phyloP scores from a whole-genome alignment of 2,113 vertebrate genomes.

The Semnornis frantzii region DNA sequence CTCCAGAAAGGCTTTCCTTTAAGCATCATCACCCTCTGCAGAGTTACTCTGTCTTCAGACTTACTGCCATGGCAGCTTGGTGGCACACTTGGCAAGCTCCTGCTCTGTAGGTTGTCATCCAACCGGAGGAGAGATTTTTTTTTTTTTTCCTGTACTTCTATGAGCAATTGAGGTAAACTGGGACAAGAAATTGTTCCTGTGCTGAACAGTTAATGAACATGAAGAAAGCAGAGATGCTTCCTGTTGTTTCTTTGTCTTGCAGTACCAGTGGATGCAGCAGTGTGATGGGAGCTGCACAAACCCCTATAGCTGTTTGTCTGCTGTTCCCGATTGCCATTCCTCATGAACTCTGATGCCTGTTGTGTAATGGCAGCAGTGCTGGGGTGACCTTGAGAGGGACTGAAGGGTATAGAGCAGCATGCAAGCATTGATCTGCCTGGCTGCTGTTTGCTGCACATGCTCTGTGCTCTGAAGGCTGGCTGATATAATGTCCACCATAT shows the following conservation, averaged over 20 bases:
- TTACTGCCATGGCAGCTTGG: background rate
- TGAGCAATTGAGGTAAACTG: background rate
- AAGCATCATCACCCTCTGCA: background rate
- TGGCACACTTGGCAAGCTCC: background rate
- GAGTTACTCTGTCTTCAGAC: background rate
- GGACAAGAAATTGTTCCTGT: background rate
- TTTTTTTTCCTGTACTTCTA: background rate
- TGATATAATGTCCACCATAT: rapidly evolving
- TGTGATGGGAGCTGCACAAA: background rate
- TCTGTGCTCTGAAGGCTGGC: background rate
- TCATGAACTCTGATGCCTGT: background rate
- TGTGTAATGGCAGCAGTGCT: rapidly evolving
- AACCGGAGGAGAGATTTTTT: background rate
- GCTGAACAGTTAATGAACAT: background rate
- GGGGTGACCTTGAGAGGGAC: background rate
- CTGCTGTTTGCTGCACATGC: background rate
- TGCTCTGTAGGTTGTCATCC: background rate
- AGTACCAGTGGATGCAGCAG: background rate
- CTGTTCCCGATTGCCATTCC: background rate
- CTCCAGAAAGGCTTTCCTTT: background rate
- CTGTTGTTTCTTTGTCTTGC: background rate
- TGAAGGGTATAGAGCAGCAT: background rate
- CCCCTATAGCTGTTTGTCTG: background rate
- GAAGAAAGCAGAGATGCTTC: background rate
- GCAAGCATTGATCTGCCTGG: background rate